Evolutionary conservation across 1,140 invertebrate species (phyloP), one percentile per base, ranked within the genome.

Genomic region (Nilaparvata lugens): DNA sequence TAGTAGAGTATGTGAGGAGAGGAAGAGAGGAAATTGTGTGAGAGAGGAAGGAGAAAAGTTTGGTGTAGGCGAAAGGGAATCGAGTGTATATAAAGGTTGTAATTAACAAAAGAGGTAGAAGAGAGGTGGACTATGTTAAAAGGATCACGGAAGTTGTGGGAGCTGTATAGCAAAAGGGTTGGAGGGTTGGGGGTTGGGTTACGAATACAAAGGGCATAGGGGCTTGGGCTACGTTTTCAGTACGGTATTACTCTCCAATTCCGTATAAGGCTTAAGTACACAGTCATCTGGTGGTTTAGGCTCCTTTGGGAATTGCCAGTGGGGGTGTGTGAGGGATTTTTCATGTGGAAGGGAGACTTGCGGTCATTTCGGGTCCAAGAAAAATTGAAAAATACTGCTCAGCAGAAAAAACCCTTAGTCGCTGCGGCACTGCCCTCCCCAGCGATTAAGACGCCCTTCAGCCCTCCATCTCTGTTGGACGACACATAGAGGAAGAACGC

Each of bases 341-440:
- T 16, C 14, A 19, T 48, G 45, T 18, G 45, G 21, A 23, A 48
- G 45, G 45, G 21, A 48, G 21, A 23, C 45, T 23, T 48, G 45
- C 21, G 45, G 45, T 48, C 45, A 48, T 48, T 23, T 18, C n/a
- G 45, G 16, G 16, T 19, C 21, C 11, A 18, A 16, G 5, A 48
- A 48, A 23, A 48, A 48, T 48, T 48, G 45, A 48, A 48, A 48
- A 48, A 48, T 48, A 48, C 16, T 48, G 21, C 45, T 48, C 45
- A 23, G 45, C 45, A 48, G 45, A 48, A 48, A 48, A 48, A 48
- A 48, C 31, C 31, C 31, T 35, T 35, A 35, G 31, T n/a, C n/a
- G n/a, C n/a, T n/a, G n/a, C n/a, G n/a, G n/a, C n/a, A n/a, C 31
- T 35, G 31, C 31, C 31, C 31, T 35, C 31, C 31, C 31, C 13